Conservation (phyloP, 2,113 vertebrate genomes). For the Takifugu flavidus region DNA sequence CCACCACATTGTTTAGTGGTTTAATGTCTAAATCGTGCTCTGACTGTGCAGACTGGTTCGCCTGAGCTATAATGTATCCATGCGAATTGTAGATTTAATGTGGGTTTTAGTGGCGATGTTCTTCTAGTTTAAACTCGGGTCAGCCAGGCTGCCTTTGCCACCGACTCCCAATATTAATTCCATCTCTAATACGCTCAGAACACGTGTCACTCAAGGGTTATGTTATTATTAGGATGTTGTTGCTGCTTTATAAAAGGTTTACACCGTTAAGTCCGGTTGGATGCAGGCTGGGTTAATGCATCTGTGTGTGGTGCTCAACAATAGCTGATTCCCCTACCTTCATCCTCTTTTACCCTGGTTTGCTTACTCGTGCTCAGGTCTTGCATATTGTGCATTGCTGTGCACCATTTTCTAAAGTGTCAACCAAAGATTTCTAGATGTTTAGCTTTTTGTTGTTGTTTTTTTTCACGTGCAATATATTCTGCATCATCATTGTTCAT, state of each 20-base stretch:
- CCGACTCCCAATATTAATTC: constrained; percentile 15
- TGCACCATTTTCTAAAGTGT: too few species aligned
- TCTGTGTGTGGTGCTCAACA: neutral
- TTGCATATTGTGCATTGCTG: too few species aligned
- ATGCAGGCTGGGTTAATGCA: neutral
- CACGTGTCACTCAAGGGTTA: constrained; percentile 38
- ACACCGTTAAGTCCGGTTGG: constrained; percentile 5
- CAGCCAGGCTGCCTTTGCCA: neutral
- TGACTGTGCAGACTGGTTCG: constrained; percentile 16
- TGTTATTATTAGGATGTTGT: constrained; percentile 50
- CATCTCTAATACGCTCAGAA: constrained; percentile 21
- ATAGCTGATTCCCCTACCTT: too few species aligned
- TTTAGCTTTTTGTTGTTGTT: too few species aligned
- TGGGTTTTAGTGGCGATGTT: constrained; percentile 8
- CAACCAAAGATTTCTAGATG: too few species aligned
- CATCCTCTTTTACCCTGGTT: too few species aligned
- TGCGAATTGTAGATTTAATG: neutral
- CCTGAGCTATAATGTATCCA: neutral
- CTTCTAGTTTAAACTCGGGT: constrained; percentile 26
- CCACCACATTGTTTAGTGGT: constrained; percentile 44
- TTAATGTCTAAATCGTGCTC: constrained; percentile 19
- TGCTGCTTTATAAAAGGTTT: constrained; percentile 19
- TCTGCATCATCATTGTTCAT: neutral
- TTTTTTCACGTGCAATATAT: neutral
- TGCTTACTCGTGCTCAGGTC: too few species aligned